Base-by-base conservation (phyloP, 2,113 vertebrate species). In the Siphamia tubifer region DNA sequence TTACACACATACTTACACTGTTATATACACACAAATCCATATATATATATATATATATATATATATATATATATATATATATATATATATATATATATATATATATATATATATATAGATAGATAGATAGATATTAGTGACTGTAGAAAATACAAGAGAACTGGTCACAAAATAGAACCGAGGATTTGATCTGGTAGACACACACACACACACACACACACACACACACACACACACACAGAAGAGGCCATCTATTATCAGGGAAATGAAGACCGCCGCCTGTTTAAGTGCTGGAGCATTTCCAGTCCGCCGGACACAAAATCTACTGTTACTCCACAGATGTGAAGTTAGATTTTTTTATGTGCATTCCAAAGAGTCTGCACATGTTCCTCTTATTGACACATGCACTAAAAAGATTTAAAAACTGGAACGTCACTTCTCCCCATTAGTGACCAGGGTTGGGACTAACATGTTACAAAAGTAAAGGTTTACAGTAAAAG, bases 251-350 rank as follows among this genome's bases (percentile, higher is more conserved):
- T 28, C 52, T 76, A 78, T 68, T 71, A 79, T 80, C 58, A 69
- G 49, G 34, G 43, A 77, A 31, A 30, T 20, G 56, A 62, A 43
- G 69, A 57, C 68, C 57, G 54, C 23, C n/a, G 57, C 27, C 12
- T 56, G 65, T 52, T 80, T 23, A 74, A 87, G 80, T 32, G 62
- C 76, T 54, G 47, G 53, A 64, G 45, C 28, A 54, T 77, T 77
- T 82, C 69, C 61, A 51, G 31, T 61, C 44, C 39, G 30, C 34
- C 34, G 57, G 65, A 68, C 57, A 44, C 9, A 51, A 58, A 64
- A 49, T 51, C 34, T 60, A 13, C 55, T 77, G 58, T 40, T 19
- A 28, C 21, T 55, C 19, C 15, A 28, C 47, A 34, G 19, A 27
- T 16, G 11, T 15, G 31, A 16, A 16, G 17, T 25, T 4, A 73